Conservation (phyloP, 2,797 vertebrate genomes). For the Phataginus tricuspis region DNA sequence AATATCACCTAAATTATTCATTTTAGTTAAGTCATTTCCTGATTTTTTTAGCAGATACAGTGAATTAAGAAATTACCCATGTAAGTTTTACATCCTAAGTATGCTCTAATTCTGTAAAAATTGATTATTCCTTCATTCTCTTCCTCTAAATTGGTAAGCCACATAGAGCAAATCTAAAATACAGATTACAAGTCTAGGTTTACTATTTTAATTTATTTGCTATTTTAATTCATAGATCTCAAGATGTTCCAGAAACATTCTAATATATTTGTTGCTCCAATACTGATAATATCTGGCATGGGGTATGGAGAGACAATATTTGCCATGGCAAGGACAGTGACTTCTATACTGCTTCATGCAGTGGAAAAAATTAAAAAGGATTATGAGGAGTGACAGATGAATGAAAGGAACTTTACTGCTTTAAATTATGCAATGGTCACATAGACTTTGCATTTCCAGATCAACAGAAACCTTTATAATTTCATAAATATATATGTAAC, state of each 20-base stretch:
- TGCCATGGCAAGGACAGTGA: background rate
- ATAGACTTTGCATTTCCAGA: background rate
- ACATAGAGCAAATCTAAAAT: conserved; percentile 8
- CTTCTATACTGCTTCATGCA: background rate
- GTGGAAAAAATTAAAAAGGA: background rate
- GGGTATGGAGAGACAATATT: background rate
- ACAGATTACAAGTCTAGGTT: background rate
- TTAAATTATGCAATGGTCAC: background rate
- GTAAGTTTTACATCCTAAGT: conserved; percentile 4
- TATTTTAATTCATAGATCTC: conserved; percentile 26
- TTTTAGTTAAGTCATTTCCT: conserved; percentile 57
- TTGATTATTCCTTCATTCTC: background rate
- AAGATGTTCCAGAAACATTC: background rate
- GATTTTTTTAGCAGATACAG: conserved; percentile 20
- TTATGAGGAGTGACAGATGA: background rate
- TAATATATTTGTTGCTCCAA: background rate
- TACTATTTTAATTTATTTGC: conserved; percentile 45
- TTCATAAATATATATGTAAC: background rate
- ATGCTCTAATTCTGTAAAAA: background rate
- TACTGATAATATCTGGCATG: background rate
- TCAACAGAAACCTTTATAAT: background rate
- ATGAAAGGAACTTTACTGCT: background rate
- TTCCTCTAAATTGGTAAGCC: conserved; percentile 10
- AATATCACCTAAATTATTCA: conserved; percentile 63
- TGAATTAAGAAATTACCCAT: conserved; percentile 54